These are phyloP conservation scores for Byasa hedistus DNA, from an alignment of 2,888 invertebrate species.

Conservation along the genomic window DNA sequence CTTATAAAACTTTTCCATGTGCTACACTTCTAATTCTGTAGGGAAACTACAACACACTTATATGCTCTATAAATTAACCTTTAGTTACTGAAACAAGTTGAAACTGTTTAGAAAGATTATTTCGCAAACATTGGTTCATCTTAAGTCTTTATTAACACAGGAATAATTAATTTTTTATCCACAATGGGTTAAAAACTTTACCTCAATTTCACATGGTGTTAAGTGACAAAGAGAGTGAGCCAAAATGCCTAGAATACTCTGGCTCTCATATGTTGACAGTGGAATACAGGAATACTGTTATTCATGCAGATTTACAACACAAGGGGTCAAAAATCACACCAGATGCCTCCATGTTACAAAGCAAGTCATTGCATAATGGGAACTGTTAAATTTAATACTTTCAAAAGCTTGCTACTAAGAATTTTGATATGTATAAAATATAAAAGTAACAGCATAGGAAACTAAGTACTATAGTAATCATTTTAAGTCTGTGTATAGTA, in stretches of 20 bases:
- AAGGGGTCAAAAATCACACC: no score
- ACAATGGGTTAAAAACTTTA: no score
- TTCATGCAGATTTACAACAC: no score
- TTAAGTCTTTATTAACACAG: conserved; percentile 24
- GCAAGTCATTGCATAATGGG: no score
- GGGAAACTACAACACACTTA: conserved; percentile 23
- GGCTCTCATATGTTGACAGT: no score
- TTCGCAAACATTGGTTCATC: conserved; percentile 29
- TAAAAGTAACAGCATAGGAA: conserved; percentile 31
- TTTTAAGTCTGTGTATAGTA: conserved; percentile 1
- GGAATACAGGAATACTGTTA: no score
- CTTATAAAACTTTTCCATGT: not conserved
- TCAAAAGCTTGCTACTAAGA: conserved; percentile 28
- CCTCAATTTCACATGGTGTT: no score
- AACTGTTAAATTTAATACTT: conserved; percentile 5
- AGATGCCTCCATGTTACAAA: no score
- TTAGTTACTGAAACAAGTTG: conserved; percentile 31
- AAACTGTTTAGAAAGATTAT: conserved; percentile 33
- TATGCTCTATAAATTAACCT: conserved; percentile 21
- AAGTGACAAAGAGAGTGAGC: no score
- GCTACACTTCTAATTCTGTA: conserved; percentile 21
- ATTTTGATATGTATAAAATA: conserved; percentile 43
- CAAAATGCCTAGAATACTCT: no score
- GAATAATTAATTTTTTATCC: not conserved
- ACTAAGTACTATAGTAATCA: conserved; percentile 8